Evolutionary conservation across 2,888 invertebrate species (phyloP), one percentile per base, ranked within the genome.

Genomic region (Heliconius aoede): DNA sequence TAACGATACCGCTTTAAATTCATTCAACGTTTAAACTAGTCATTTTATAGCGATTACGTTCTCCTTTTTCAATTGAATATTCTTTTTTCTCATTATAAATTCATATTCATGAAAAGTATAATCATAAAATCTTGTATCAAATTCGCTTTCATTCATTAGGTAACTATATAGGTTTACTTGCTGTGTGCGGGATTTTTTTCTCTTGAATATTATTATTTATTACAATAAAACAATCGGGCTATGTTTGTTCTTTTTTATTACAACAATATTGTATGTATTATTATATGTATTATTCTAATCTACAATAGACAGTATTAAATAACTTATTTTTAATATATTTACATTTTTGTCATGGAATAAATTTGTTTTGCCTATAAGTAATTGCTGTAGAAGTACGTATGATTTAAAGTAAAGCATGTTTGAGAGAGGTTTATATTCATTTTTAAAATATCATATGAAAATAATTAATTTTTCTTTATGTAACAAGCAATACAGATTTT

Each of bases 301-400:
- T 58, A 61, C 36, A 72, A 26, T 58, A 61, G 8, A 55, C 30
- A 69, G 7, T 69, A 55, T 69, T 69, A 69, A 69, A 69, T 69
- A 69, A 51, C 69, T 69, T 69, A 69, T 55, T 24, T 55, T 32
- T 32, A 69, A 69, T 55, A 30, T 69, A 69, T 69, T 55, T 69
- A 69, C 69, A 69, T 30, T 55, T 51, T 55, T 55, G 69, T 32
- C 69, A 55, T 55, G 51, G n/a, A 69, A 55, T 55, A 51, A 28
- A 55, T 55, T 55, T n/a, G 11, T 9, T 11, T 55, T 55, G 7
- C 8, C 46, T 55, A 55, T 9, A n/a, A n/a, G n/a, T n/a, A 55
- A 55, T 55, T 55, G 4, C n/a, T n/a, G 15, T n/a, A 46, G 51
- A 15, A n/a, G n/a, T n/a, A n/a, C n/a, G n/a, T n/a, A n/a, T n/a